These are phyloP conservation scores for Erebia ligea DNA, from an alignment of 2,888 invertebrate species.

Conservation along the genomic window DNA sequence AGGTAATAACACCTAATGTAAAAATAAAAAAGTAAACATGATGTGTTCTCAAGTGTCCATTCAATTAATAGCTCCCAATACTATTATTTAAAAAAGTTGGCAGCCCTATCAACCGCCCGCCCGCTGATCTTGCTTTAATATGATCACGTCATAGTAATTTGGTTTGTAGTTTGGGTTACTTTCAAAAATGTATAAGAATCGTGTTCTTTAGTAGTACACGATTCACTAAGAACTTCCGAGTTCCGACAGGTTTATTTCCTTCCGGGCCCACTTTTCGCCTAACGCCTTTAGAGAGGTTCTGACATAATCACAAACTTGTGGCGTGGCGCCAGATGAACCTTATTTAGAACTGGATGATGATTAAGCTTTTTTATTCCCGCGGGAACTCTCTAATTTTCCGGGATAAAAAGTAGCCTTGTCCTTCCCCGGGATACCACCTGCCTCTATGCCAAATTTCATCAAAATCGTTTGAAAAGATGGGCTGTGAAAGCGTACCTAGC, in stretches of 20 bases:
- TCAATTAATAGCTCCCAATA: neutral
- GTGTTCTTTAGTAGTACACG: conserved; percentile 1
- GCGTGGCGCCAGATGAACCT: neutral
- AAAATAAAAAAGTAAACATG: too few species aligned
- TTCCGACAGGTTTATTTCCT: conserved; percentile 10
- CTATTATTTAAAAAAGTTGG: neutral
- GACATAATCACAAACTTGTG: conserved; percentile 4
- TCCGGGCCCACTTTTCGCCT: neutral
- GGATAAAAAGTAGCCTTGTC: too few species aligned
- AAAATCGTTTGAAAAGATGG: too few species aligned
- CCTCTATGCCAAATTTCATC: too few species aligned
- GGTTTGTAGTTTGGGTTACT: neutral
- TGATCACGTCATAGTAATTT: conserved; percentile 7
- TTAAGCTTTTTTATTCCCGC: too few species aligned
- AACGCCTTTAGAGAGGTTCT: neutral
- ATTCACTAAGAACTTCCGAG: neutral
- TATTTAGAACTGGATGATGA: too few species aligned
- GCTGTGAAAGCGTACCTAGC: too few species aligned
- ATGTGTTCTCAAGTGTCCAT: too few species aligned
- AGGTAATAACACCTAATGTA: neutral
- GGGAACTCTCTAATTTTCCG: too few species aligned
- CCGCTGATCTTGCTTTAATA: conserved; percentile 11
- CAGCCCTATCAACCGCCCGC: conserved; percentile 12
- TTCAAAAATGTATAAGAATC: conserved; percentile 15
- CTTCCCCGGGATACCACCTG: too few species aligned